Percentiles rank a stretch among this genome's conserved stretches.
Evolutionary conservation across 2,888 invertebrate species (phyloP).

Genomic region (Aquatica leii): DNA sequence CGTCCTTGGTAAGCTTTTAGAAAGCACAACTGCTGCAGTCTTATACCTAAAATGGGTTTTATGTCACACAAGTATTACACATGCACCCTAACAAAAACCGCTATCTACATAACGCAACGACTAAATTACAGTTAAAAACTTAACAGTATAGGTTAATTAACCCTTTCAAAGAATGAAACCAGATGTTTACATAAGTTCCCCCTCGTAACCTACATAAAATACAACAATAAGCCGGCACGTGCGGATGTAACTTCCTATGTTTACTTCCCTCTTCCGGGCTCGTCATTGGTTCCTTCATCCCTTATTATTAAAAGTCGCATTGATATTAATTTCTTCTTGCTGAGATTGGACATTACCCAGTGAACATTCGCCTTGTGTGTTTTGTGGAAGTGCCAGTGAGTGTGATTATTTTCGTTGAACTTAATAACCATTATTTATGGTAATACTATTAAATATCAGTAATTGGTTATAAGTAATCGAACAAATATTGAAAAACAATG

Average conservation of each 20-base stretch:
- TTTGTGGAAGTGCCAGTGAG: background rate
- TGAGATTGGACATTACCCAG: conserved; percentile 5
- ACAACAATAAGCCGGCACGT: conserved; percentile 4
- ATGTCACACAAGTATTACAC: too few relatives aligned
- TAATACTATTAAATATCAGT: conserved; percentile 12
- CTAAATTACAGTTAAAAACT: background rate
- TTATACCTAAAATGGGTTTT: too few relatives aligned
- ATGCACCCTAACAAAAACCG: too few relatives aligned
- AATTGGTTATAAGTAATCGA: conserved; percentile 21
- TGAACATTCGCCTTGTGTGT: background rate
- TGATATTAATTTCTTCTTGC: conserved; percentile 3
- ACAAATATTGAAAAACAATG: too few relatives aligned
- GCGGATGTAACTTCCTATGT: conserved; percentile 38
- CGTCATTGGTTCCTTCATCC: conserved; percentile 49
- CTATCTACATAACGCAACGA: too few relatives aligned
- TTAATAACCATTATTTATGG: conserved; percentile 18
- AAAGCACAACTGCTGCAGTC: too few relatives aligned
- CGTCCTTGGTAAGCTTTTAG: too few relatives aligned
- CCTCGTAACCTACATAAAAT: conserved; percentile 3
- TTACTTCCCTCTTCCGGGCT: conserved; percentile 54
- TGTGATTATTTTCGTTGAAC: conserved; percentile 5
- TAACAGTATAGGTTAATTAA: conserved; percentile 2
- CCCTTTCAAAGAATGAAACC: background rate
- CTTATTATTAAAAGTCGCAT: conserved; percentile 18
- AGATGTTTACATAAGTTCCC: conserved; percentile 10